These are phyloP conservation scores for Clarias fuscus DNA, from an alignment of 2,797 vertebrate genomes.

Conservation along the genomic window DNA sequence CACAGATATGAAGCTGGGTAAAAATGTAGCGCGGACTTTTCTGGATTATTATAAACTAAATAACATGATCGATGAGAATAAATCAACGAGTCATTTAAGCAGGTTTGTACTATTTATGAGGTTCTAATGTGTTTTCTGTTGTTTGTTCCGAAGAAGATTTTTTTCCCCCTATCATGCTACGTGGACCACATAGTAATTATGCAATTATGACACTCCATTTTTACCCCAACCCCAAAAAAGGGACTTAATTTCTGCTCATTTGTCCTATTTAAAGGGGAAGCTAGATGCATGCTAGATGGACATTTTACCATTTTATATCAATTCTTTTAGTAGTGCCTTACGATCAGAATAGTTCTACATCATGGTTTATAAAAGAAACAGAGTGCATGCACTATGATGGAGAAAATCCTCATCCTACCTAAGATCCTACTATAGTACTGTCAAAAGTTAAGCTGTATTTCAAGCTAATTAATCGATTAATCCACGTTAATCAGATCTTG, in stretches of 20 bases:
- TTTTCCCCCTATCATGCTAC: background rate
- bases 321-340: background rate
- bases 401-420: background rate
- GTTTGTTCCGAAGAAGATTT: background rate
- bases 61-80: conserved; percentile 77
- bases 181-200: background rate
- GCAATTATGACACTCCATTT: background rate
- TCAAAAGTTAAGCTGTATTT: background rate
- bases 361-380: background rate
- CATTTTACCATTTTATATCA: background rate
- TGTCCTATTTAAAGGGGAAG: background rate
- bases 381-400: background rate
- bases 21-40: conserved; percentile 93
- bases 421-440: background rate
- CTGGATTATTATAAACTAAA: conserved; percentile 95
- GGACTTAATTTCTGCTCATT: background rate
- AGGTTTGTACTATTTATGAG: conserved; percentile 61
- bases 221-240: background rate
- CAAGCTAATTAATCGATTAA: background rate
- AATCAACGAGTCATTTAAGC: conserved; percentile 65
- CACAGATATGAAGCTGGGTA: conserved; percentile 94
- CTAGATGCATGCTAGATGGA: background rate
- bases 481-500: background rate
- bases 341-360: background rate
- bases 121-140: background rate